phyloP scores from a whole-genome alignment of 2,888 invertebrate species.

The Rutpela maculata region DNA sequence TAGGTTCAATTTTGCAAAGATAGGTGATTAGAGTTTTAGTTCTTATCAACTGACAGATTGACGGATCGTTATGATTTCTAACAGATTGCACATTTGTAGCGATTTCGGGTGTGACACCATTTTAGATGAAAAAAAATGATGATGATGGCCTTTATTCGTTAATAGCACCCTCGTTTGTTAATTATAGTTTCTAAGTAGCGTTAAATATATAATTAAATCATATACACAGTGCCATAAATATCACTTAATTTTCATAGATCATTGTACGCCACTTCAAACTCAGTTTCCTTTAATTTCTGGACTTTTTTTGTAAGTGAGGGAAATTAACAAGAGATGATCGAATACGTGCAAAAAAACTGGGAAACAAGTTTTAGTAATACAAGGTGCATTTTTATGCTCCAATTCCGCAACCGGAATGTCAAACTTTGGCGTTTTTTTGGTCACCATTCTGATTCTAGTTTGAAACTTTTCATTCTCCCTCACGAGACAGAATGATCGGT shows the following conservation, averaged over 20 bases:
- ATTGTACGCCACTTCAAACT: neutral
- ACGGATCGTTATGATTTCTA: neutral
- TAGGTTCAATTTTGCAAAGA: neutral
- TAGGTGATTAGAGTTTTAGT: neutral
- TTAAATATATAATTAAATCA: conserved; percentile 15
- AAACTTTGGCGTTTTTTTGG: too few species aligned
- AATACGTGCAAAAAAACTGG: neutral
- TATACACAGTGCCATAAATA: conserved; percentile 34
- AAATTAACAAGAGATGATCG: neutral
- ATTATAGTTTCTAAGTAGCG: conserved; percentile 27
- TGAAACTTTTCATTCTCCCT: too few species aligned
- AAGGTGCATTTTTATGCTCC: too few species aligned
- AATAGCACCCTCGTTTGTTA: conserved; percentile 34
- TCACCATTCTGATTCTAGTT: too few species aligned
- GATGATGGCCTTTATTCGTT: conserved; percentile 20
- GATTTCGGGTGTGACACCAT: neutral
- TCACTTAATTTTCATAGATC: conserved; percentile 20
- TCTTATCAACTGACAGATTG: neutral
- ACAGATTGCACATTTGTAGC: conserved; percentile 22
- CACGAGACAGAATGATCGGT: too few species aligned
- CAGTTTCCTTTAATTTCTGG: neutral
- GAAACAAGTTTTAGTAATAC: neutral
- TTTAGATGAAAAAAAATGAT: neutral
- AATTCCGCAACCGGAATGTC: too few species aligned
- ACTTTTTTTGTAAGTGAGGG: neutral